phyloP scores from a whole-genome alignment of 2,113 vertebrate genomes.

The Zosterops japonicus region DNA sequence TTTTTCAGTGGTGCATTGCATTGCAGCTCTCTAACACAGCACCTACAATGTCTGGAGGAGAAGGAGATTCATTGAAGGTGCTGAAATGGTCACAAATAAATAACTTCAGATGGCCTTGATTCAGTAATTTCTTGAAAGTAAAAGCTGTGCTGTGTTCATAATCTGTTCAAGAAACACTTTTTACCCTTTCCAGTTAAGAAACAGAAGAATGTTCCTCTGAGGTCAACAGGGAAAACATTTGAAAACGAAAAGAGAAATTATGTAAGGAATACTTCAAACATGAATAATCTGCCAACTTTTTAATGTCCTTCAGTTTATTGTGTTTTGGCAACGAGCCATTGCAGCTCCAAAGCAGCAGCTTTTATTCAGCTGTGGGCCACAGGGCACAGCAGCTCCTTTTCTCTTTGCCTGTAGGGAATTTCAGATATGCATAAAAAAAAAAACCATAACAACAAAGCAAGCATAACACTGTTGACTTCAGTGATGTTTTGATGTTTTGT shows the following conservation, averaged over 20 bases:
- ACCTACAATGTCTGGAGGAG: fast-evolving
- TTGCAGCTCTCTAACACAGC: background rate
- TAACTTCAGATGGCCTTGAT: background rate
- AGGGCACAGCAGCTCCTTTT: background rate
- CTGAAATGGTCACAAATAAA: background rate
- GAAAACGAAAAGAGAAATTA: background rate
- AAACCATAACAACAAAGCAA: background rate
- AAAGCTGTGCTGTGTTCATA: background rate
- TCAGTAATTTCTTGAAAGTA: background rate
- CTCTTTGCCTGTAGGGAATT: background rate
- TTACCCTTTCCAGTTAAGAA: background rate
- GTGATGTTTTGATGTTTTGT: background rate
- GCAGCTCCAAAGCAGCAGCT: background rate
- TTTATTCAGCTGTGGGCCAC: background rate
- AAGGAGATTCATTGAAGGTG: background rate
- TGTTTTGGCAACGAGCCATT: background rate
- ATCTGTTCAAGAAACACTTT: background rate
- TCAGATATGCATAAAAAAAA: background rate
- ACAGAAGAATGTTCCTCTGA: background rate
- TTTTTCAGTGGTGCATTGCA: background rate
- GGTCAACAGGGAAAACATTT: background rate
- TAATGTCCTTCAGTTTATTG: background rate
- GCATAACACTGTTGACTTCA: background rate
- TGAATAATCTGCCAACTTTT: background rate
- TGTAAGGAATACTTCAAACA: background rate